phyloP scores from a whole-genome alignment of 2,888 invertebrate genomes.

The Lapara coniferarum region DNA sequence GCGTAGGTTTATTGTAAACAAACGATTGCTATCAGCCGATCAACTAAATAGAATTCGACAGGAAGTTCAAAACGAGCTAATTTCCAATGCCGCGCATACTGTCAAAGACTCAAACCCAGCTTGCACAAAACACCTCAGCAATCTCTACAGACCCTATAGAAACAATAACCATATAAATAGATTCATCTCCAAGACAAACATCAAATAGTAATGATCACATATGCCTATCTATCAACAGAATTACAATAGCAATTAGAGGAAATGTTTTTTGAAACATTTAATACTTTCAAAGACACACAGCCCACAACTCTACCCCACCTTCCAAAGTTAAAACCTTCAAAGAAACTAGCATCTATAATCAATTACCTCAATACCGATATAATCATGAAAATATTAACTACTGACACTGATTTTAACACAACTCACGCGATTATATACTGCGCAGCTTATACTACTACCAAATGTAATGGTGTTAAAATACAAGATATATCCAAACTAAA shows the following conservation, averaged over 20 bases:
- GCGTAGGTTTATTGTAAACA: too few species aligned
- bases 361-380: slow-evolving; percentile 11
- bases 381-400: not conserved
- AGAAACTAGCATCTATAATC: slow-evolving; percentile 15
- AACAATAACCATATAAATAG: too few species aligned
- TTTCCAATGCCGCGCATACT: too few species aligned
- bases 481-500: not conserved
- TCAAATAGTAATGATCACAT: not conserved
- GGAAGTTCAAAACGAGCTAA: too few species aligned
- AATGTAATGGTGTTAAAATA: slow-evolving; percentile 24
- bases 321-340: slow-evolving; percentile 25
- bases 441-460: slow-evolving; percentile 26
- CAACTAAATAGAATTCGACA: too few species aligned
- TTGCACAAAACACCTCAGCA: not conserved
- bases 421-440: slow-evolving; percentile 25
- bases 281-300: slow-evolving; percentile 15
- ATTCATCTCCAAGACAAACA: not conserved
- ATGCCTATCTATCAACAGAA: not conserved
- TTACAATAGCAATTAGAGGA: slow-evolving; percentile 10
- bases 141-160: too few species aligned
- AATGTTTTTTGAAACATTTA: not conserved
- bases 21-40: too few species aligned
- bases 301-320: slow-evolving; percentile 10
- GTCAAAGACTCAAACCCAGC: not conserved
- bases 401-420: slow-evolving; percentile 8